Conservation (phyloP, 92 coral and sea anemone genomes). For the Zoanthus solanderi region DNA sequence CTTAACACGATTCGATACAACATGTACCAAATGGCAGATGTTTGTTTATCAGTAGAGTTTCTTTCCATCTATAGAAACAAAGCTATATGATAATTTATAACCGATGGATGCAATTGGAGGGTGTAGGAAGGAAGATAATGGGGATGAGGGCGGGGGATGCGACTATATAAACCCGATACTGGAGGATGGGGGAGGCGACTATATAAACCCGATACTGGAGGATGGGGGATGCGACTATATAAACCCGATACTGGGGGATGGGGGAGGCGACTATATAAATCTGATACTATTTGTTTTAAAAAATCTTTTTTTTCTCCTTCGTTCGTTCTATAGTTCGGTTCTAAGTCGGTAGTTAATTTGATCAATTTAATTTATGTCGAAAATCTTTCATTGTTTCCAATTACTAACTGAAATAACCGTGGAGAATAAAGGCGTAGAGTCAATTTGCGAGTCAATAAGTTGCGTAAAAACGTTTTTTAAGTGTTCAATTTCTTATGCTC, state of each 20-base stretch:
- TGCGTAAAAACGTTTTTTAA: too few species aligned
- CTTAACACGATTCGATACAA: background rate
- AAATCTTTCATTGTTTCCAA: background rate
- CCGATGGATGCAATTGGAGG: background rate
- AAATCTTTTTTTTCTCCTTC: background rate
- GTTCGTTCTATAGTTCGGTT: background rate
- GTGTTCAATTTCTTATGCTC: too few species aligned
- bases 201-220: background rate
- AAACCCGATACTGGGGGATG: background rate
- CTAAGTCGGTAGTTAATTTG: background rate
- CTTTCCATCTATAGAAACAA: slow-evolving; percentile 10
- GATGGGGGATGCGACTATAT: background rate
- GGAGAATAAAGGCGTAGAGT: background rate
- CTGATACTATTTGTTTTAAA: background rate
- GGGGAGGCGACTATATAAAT: background rate
- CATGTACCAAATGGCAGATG: background rate
- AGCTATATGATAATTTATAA: background rate
- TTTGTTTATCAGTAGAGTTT: background rate
- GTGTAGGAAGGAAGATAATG: background rate
- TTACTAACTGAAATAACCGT: background rate
- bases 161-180: too few species aligned
- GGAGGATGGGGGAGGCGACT: background rate
- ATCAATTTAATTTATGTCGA: background rate
- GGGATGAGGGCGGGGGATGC: background rate
- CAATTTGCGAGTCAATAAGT: too few species aligned